Percentiles rank a stretch among this genome's conserved stretches.
Conservation (phyloP, 2,797 vertebrate species). For the Syngnathus acus region DNA sequence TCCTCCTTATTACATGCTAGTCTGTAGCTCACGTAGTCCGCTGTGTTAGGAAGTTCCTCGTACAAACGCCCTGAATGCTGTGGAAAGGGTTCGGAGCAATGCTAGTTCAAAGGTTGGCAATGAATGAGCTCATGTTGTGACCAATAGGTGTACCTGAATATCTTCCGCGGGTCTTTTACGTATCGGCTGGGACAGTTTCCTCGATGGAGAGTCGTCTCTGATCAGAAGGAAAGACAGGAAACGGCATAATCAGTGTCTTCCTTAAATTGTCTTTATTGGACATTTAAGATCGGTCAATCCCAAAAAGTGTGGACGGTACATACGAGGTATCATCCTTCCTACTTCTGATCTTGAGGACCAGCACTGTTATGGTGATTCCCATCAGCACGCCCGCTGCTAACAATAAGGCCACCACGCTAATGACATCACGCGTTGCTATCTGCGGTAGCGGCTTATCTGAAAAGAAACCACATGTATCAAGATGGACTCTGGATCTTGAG, state of each 20-base stretch:
- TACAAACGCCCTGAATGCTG: constrained; percentile 76
- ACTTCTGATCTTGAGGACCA: constrained; percentile 74
- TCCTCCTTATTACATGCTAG: constrained; percentile 76
- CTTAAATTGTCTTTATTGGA: too few species aligned
- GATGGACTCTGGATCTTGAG: not conserved
- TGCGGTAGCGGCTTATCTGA: constrained; percentile 80
- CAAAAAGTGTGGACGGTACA: constrained; percentile 57
- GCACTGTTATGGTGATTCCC: constrained; percentile 69
- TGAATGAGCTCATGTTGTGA: not conserved
- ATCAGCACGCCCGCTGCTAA: constrained; percentile 73
- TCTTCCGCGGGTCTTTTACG: constrained; percentile 60
- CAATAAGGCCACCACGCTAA: constrained; percentile 75
- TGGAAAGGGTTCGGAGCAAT: constrained; percentile 16
- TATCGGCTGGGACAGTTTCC: constrained; percentile 48
- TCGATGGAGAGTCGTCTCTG: constrained; percentile 53
- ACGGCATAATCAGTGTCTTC: not conserved
- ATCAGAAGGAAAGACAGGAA: constrained; percentile 7
- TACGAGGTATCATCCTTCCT: constrained; percentile 67
- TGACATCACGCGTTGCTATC: constrained; percentile 67
- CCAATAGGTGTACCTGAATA: constrained; percentile 46
- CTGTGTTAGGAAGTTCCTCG: constrained; percentile 77
- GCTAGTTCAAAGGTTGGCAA: too few species aligned
- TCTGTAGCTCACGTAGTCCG: constrained; percentile 79
- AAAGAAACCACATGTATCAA: constrained; percentile 3
- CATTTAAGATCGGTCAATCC: not conserved